Evolutionary conservation across 30 jellyfish, hydroid and myxozoan species (phyloP), one percentile per base, ranked within the genome.

Genomic region (Calvadosia cruxmelitensis): DNA sequence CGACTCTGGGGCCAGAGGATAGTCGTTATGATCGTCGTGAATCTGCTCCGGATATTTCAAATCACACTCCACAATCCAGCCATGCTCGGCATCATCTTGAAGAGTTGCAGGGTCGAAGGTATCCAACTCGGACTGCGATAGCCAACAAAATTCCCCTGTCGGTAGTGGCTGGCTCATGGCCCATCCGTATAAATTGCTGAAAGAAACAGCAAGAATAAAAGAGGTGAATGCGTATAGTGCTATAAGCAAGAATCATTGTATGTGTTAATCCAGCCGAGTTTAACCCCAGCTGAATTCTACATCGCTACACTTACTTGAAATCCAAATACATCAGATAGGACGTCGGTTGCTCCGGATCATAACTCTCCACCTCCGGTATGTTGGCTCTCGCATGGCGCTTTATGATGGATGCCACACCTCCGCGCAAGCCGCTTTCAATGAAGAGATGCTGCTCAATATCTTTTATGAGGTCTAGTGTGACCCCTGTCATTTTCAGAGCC

Each of bases 91-190:
- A 31, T 70, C 42, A 29, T 30, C 71, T 34, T 63, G 34, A 23
- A 57, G n/a, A n/a, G n/a, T n/a, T n/a, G n/a, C n/a, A n/a, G n/a
- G n/a, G n/a, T 49, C 66, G 29, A 68, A 3, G 27, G 66, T 50
- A n/a, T 31, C 35, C 29, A 76, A 0, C 77, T 76, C 73, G 33
- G 28, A 26, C n/a, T 76, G 82, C 23, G 51, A 25, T 73, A 74
- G 24, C 92, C 84, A 74, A 48, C 63, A 67, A 42, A 82, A 74
- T 29, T 79, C n/a, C n/a, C n/a, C n/a, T n/a, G n/a, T n/a, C n/a
- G n/a, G n/a, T n/a, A n/a, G n/a, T n/a, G n/a, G n/a, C n/a, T n/a
- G 85, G 2, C 67, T 0, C 96, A 85, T 85, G 10, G 93, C 93
- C 92, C 94, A 85, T 2, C 93, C 93, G 75, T 80, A 71, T 23